These are phyloP conservation scores for Epiblema foenella DNA, from an alignment of 2,888 invertebrate genomes.

Conservation along the genomic window DNA sequence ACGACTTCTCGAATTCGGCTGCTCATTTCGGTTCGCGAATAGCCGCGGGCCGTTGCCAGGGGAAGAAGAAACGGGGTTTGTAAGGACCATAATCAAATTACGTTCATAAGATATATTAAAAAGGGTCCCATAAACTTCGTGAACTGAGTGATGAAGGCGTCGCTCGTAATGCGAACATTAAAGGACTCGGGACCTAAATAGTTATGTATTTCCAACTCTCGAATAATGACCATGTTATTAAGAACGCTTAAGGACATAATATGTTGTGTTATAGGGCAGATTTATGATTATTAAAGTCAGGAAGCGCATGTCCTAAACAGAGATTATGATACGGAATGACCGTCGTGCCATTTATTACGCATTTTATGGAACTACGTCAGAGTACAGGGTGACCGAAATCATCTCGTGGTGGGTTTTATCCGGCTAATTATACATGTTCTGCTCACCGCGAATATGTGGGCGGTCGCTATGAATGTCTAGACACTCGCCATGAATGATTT, in stretches of 20 bases:
- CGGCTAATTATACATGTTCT: conserved; percentile 30
- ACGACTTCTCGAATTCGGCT: conserved; percentile 34
- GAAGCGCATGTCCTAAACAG: conserved; percentile 47
- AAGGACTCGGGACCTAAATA: conserved; percentile 52
- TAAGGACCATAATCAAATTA: conserved; percentile 48
- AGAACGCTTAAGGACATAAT: conserved; percentile 59
- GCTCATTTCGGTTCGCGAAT: conserved; percentile 39
- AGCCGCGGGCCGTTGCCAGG: conserved; percentile 43
- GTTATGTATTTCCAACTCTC: conserved; percentile 50
- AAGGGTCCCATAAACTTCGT: conserved; percentile 44
- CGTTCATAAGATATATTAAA: conserved; percentile 49
- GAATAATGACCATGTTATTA: conserved; percentile 55
- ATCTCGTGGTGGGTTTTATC: conserved; percentile 27
- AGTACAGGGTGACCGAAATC: conserved; percentile 22
- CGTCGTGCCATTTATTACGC: conserved; percentile 39
- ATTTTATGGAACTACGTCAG: conserved; percentile 35
- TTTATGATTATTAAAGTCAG: conserved; percentile 65
- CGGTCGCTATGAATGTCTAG: conserved; percentile 21
- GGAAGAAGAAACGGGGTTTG: conserved; percentile 42
- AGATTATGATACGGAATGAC: conserved; percentile 40
- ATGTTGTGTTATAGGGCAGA: conserved; percentile 56
- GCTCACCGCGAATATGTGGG: conserved; percentile 20
- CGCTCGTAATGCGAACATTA: conserved; percentile 49
- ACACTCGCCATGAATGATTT: conserved; percentile 6
- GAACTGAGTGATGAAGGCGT: conserved; percentile 32